Base-by-base conservation (phyloP, 2,113 vertebrate genomes). In the Ictidomys tridecemlineatus region DNA sequence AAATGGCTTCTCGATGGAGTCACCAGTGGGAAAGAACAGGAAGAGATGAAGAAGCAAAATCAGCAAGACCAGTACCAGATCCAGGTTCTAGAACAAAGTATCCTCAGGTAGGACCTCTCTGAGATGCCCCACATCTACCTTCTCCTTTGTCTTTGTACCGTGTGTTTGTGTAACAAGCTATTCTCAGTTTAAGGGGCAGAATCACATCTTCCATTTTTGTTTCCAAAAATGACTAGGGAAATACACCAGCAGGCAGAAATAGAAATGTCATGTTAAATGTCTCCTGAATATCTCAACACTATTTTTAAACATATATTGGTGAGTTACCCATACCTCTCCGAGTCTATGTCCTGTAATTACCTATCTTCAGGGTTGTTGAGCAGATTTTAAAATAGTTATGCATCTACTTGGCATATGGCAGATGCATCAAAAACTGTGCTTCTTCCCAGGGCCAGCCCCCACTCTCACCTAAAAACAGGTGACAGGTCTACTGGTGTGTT, bases 1-100 rank as follows among this genome's bases (percentile, higher is more conserved):
- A 99, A 99, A 98, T 99, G 99, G 99, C 99, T 99, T 93, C 99
- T 99, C 98, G 99, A 99, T 53, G 99, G 99, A 61, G 96, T 99
- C 78, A 99, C 98, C 97, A 99, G 98, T 2, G 98, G 99, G 89
- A 99, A 99, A 97, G 99, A 99, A 65, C 99, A 99, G 96, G 99
- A 99, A 95, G 99, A 99, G 97, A 99, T 99, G 98, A 99, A 98
- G 97, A 98, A 98, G 42, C 99, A 99, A 97, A 99, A 99, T 84
- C 98, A 93, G 76, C 99, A 99, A 0, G 99, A 99, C 94, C 99
- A 99, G 94, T 97, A 99, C 95, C 99, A 98, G 96, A 99, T 98
- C 37, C 97, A 96, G n/a, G 94, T 99, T 74, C 98, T 99, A 91
- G 99, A 99, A 96, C 98, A 98, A 97, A 99, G 99, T 51, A 99